These are phyloP conservation scores for Hirtodrosophila histrioides DNA, from an alignment of 2,888 invertebrate species.

Conservation along the genomic window DNA sequence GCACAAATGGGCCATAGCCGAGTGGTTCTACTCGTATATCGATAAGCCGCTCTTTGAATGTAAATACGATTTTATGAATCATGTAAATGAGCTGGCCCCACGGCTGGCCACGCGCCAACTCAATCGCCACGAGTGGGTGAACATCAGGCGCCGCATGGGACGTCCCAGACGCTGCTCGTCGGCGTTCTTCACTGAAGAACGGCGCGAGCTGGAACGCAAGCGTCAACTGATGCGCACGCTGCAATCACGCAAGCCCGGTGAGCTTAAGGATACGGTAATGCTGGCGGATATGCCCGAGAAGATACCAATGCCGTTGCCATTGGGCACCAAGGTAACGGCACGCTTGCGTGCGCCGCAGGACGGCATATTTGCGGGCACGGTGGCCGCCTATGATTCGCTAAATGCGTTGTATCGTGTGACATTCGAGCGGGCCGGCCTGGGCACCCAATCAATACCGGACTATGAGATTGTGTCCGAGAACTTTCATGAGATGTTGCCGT, in stretches of 20 bases:
- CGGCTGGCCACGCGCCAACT: slow-evolving; percentile 93
- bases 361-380: slow-evolving; percentile 96
- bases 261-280: slow-evolving; percentile 88
- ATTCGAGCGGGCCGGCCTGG: slow-evolving; percentile 95
- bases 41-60: slow-evolving; percentile 97
- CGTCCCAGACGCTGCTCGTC: slow-evolving; percentile 97
- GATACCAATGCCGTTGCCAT: slow-evolving; percentile 96
- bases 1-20: slow-evolving; percentile 99
- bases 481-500: slow-evolving; percentile 94
- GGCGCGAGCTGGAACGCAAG: slow-evolving; percentile 94
- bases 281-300: slow-evolving; percentile 96
- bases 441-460: slow-evolving; percentile 98
- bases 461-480: slow-evolving; percentile 98
- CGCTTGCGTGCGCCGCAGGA: slow-evolving; percentile 96
- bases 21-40: slow-evolving; percentile 99
- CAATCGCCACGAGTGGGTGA: slow-evolving; percentile 96
- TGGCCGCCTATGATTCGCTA: slow-evolving; percentile 97
- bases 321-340: slow-evolving; percentile 95
- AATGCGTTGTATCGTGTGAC: slow-evolving; percentile 97
- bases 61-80: slow-evolving; percentile 88
- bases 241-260: slow-evolving; percentile 95
- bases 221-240: slow-evolving; percentile 95
- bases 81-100: slow-evolving; percentile 96
- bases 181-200: slow-evolving; percentile 97
- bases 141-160: slow-evolving; percentile 97